Evolutionary conservation across 2,113 vertebrate species (phyloP), one percentile per base, ranked within the genome.

Genomic region (Corynorhinus townsendii): DNA sequence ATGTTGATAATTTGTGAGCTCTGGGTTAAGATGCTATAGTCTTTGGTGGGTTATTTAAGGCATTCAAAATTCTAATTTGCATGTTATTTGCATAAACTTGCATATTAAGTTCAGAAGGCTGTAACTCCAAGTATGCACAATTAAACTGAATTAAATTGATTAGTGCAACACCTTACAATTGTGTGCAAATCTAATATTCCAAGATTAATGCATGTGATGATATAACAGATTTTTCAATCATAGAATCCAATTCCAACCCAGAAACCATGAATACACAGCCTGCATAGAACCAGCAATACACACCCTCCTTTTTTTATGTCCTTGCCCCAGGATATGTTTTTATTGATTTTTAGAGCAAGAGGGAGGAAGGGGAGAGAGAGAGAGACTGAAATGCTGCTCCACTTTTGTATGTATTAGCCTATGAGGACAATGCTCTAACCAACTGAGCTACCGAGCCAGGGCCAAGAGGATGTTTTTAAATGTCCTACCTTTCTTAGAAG

Each of bases 121-220:
- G 0, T 89, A 86, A 94, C 59, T 86, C 28, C 54, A 95, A 95
- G 52, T 77, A 85, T 43, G 47, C n/a, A 91, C 76, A 79, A 94
- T 84, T 91, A 79, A 64, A 71, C 43, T 85, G 76, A 68, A 84
- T 92, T 85, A 92, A 75, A 72, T 66, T 72, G 88, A 92, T 91
- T 87, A 94, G 30, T 72, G 30, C 11, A 91, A 75, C 17, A 47
- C 49, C 64, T 69, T 79, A 59, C 73, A 89, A 92, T 24, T 95
- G 86, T 94, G n/a, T 91, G 54, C 33, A 88, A 82, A 88, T 81
- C 72, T 73, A 80, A 71, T 72, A 87, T 76, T 38, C 7, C 22
- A 92, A 73, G 14, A 86, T 66, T 26, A 86, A 83, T 71, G 49
- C 20, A 40, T 71, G 47, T 54, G 35, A 73, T 66, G 30, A 26